Evolutionary conservation across 2,888 invertebrate genomes (phyloP), one percentile per base, ranked within the genome.

Genomic region (Epistrophe eligans): DNA sequence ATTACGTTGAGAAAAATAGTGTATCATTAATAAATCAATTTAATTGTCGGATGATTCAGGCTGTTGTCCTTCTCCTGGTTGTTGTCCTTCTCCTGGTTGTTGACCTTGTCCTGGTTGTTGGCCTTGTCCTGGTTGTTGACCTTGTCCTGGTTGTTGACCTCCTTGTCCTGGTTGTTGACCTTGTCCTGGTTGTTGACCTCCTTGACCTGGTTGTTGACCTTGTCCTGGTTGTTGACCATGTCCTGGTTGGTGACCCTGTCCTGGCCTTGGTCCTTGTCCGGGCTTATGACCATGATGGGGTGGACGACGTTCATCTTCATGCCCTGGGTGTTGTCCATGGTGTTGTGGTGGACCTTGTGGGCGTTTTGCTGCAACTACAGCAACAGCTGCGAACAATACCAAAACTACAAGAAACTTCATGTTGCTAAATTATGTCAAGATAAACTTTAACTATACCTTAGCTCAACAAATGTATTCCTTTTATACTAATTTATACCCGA

Each of bases 341-440:
- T 62, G 60, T 6, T 40, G 13, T 43, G 62, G 40, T 43, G 62
- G 62, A 5, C 43, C 19, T 13, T 0, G 40, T 24, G 62, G 62
- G 4, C 1, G 62, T n/a, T 10, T 17, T 24, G 43, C 62, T 24
- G 62, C 62, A 0, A 1, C 62, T 15, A 62, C 4, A 62, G 43
- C 62, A 43, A 43, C 2, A 62, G 9, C 43, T 43, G 62, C 62
- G 15, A 15, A 43, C 10, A 62, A 43, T 43, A 40, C 43, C 5
- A 62, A 13, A n/a, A 62, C 40, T 62, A 62, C 62, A 5, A 40
- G 24, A 62, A 62, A 9, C n/a, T 62, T 62, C 62, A 62, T 62
- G 19, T 62, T 62, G 38, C 0, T 43, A 9, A 40, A 58, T 17
- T 62, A 40, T 24, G 15, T 62, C 24, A 40, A 43, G 17, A 15